Percentiles rank a stretch among this genome's conserved stretches.
Conservation (phyloP, 2,797 vertebrate genomes). For the Astyanax mexicanus region DNA sequence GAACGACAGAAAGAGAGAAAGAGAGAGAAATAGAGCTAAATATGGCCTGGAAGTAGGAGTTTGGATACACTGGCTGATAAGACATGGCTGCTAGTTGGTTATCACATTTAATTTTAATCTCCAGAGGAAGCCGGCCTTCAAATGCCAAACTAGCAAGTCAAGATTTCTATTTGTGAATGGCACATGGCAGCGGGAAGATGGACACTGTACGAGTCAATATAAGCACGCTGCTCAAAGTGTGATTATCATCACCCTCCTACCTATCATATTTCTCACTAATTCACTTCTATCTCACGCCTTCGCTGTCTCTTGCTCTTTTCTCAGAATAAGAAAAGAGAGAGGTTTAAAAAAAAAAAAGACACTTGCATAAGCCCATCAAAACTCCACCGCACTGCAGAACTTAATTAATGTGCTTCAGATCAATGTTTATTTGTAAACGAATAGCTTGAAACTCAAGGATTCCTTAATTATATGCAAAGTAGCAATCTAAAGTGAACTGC, state of each 20-base stretch:
- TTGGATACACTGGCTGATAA: slow-evolving; percentile 60
- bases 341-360: slow-evolving; percentile 22
- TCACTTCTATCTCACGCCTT: neutral
- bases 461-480: neutral
- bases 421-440: too few species aligned
- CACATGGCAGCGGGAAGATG: neutral
- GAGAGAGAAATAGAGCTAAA: slow-evolving; percentile 69
- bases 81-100: slow-evolving; percentile 69
- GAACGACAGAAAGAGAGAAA: slow-evolving; percentile 60
- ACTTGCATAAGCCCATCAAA: neutral
- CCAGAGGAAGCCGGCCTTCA: slow-evolving; percentile 66
- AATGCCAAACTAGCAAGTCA: slow-evolving; percentile 56
- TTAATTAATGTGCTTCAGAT: neutral
- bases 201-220: slow-evolving; percentile 28
- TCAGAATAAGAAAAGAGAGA: neutral
- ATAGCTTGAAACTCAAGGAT: neutral
- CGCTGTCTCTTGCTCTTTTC: neutral
- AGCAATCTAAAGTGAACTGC: neutral
- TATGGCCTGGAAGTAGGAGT: slow-evolving; percentile 67
- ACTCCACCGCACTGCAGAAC: neutral
- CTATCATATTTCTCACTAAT: neutral
- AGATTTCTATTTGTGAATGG: slow-evolving; percentile 54
- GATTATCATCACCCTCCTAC: slow-evolving; percentile 18
- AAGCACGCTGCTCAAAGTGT: neutral
- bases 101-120: slow-evolving; percentile 60